Evolutionary conservation across 2,797 vertebrate species (phyloP).

Genomic region (Hyperoplus lanceolatus): DNA sequence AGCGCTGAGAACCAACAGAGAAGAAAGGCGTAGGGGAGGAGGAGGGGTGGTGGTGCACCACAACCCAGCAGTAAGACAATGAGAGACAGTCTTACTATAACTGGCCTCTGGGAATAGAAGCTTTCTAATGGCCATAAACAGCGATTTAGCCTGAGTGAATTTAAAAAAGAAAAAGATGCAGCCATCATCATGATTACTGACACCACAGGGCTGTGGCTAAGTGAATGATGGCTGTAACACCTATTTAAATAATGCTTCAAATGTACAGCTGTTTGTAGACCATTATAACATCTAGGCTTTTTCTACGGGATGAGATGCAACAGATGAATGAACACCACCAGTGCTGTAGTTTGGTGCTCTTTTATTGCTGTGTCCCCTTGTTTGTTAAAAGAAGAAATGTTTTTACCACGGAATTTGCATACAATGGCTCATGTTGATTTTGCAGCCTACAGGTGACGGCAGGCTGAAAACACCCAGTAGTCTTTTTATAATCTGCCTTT

Average conservation of each 20-base stretch:
- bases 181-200: slow-evolving; percentile 74
- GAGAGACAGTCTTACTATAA: slow-evolving; percentile 73
- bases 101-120: slow-evolving; percentile 75
- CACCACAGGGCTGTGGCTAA: slow-evolving; percentile 62
- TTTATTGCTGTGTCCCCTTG: neutral
- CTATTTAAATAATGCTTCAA: slow-evolving; percentile 66
- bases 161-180: slow-evolving; percentile 64
- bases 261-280: slow-evolving; percentile 60
- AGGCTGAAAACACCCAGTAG: slow-evolving; percentile 26
- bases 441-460: slow-evolving; percentile 27
- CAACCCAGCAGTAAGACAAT: slow-evolving; percentile 76
- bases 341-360: slow-evolving; percentile 13
- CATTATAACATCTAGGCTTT: slow-evolving; percentile 61
- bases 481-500: slow-evolving; percentile 32
- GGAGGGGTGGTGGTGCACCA: slow-evolving; percentile 57
- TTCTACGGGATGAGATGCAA: slow-evolving; percentile 44
- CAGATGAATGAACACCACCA: slow-evolving; percentile 41
- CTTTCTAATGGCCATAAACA: slow-evolving; percentile 78
- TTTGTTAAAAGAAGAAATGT: slow-evolving; percentile 31
- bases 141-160: slow-evolving; percentile 72
- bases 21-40: slow-evolving; percentile 33
- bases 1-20: slow-evolving; percentile 73
- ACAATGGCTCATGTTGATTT: slow-evolving; percentile 39
- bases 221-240: slow-evolving; percentile 63
- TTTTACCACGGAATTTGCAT: slow-evolving; percentile 38